Evolutionary conservation across 2,797 vertebrate species (phyloP).

Genomic region (Takifugu rubripes): DNA sequence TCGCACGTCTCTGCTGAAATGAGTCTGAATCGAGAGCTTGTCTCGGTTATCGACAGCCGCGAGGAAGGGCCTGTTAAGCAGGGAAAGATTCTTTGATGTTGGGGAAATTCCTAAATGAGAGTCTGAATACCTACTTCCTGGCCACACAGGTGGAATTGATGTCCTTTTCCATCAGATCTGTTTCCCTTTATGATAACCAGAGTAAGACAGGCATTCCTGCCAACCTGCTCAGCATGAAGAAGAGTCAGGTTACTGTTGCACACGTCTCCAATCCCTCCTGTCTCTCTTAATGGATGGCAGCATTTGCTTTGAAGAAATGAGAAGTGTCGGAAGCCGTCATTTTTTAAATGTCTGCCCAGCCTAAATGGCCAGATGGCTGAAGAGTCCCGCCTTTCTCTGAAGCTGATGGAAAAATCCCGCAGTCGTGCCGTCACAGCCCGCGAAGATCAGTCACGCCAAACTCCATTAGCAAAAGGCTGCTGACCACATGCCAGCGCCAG

Average conservation of each 20-base stretch:
- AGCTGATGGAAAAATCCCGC: slow-evolving; percentile 41
- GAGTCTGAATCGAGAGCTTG: slow-evolving; percentile 58
- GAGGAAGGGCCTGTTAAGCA: slow-evolving; percentile 37
- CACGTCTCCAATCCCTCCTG: neutral
- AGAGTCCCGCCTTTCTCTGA: slow-evolving; percentile 46
- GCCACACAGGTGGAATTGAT: slow-evolving; percentile 1
- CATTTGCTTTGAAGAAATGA: slow-evolving; percentile 50
- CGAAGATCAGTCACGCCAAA: slow-evolving; percentile 60
- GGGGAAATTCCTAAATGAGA: slow-evolving; percentile 13
- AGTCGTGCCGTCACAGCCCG: slow-evolving; percentile 36
- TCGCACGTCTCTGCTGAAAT: slow-evolving; percentile 66
- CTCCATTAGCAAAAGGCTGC: slow-evolving; percentile 60
- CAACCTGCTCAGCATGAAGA: too few relatives aligned
- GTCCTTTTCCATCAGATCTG: neutral
- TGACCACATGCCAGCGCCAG: slow-evolving; percentile 50
- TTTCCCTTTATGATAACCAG: too few relatives aligned
- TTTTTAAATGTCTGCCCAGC: slow-evolving; percentile 53
- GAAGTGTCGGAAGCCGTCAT: slow-evolving; percentile 39
- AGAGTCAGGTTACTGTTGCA: too few relatives aligned
- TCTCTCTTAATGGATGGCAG: slow-evolving; percentile 19
- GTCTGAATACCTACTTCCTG: slow-evolving; percentile 4
- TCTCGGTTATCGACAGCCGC: slow-evolving; percentile 50
- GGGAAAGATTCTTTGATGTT: slow-evolving; percentile 20
- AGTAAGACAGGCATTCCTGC: too few relatives aligned
- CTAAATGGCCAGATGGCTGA: slow-evolving; percentile 51